These are phyloP conservation scores for Ptyas mucosa DNA, from an alignment of 2,113 vertebrate species.

Conservation along the genomic window DNA sequence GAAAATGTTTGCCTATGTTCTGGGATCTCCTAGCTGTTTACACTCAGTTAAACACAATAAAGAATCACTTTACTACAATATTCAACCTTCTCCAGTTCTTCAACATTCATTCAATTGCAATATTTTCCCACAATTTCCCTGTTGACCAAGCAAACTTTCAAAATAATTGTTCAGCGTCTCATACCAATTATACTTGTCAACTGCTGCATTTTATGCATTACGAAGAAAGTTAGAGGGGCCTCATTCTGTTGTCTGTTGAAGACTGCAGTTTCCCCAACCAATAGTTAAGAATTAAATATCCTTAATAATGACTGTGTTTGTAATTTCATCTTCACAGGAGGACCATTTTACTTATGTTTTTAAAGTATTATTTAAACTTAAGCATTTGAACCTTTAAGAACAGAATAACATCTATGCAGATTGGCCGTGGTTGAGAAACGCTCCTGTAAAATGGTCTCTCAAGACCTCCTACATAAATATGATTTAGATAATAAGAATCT, in stretches of 20 bases:
- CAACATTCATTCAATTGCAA: slow-evolving; percentile 19
- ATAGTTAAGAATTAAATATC: neutral
- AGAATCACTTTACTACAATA: neutral
- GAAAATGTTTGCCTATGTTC: neutral
- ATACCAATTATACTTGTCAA: neutral
- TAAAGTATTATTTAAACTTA: neutral
- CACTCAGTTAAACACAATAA: neutral
- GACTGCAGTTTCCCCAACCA: neutral
- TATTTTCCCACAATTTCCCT: slow-evolving; percentile 1
- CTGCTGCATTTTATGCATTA: neutral
- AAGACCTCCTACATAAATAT: neutral
- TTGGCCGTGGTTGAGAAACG: neutral
- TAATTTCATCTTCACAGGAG: neutral
- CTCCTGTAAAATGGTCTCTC: neutral
- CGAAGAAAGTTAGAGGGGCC: neutral
- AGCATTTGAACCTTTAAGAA: slow-evolving; percentile 7
- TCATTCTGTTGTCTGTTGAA: neutral
- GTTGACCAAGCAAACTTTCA: slow-evolving; percentile 3
- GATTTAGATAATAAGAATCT: neutral
- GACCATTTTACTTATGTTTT: neutral
- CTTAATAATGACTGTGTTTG: neutral
- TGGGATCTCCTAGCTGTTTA: neutral
- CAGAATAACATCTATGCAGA: neutral
- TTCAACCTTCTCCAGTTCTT: neutral
- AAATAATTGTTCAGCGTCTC: neutral